These are phyloP conservation scores for Anaspis maculata DNA, from an alignment of 2,888 invertebrate genomes.

Conservation along the genomic window DNA sequence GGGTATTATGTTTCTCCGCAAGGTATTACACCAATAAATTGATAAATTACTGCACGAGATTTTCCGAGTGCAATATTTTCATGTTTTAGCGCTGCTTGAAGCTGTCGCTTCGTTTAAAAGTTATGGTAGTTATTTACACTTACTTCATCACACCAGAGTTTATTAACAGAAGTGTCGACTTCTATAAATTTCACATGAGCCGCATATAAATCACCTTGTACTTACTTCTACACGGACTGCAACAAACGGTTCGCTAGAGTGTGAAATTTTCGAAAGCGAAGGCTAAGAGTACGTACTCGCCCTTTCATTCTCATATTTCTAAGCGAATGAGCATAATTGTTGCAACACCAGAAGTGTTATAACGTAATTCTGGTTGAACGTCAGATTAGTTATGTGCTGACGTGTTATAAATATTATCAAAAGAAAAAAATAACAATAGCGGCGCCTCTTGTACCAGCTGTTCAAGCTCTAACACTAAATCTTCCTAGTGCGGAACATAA, in stretches of 20 bases:
- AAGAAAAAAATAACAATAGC: too few relatives aligned
- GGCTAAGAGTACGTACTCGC: too few relatives aligned
- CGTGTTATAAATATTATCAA: too few relatives aligned
- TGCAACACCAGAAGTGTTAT: too few relatives aligned
- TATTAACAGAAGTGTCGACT: conserved; percentile 10
- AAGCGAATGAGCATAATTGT: too few relatives aligned
- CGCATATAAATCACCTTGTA: conserved; percentile 10
- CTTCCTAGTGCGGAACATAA: conserved; percentile 11
- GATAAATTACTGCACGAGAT: conserved; percentile 13
- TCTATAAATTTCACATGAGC: conserved; percentile 11
- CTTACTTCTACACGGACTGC: conserved; percentile 10
- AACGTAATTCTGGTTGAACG: too few relatives aligned
- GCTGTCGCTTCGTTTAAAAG: conserved; percentile 12
- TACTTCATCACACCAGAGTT: conserved; percentile 12
- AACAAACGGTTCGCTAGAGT: too few relatives aligned
- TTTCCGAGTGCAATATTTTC: conserved; percentile 13
- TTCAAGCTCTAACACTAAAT: too few relatives aligned
- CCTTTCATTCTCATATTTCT: too few relatives aligned
- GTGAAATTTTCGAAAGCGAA: too few relatives aligned
- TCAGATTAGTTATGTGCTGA: too few relatives aligned
- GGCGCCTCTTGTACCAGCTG: too few relatives aligned
- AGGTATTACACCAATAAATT: conserved; percentile 6
- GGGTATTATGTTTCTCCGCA: conserved; percentile 11
- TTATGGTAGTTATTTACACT: conserved; percentile 14
- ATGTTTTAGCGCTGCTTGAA: conserved; percentile 13